Conservation (phyloP, 2,797 vertebrate species). For the Chelon labrosus region DNA sequence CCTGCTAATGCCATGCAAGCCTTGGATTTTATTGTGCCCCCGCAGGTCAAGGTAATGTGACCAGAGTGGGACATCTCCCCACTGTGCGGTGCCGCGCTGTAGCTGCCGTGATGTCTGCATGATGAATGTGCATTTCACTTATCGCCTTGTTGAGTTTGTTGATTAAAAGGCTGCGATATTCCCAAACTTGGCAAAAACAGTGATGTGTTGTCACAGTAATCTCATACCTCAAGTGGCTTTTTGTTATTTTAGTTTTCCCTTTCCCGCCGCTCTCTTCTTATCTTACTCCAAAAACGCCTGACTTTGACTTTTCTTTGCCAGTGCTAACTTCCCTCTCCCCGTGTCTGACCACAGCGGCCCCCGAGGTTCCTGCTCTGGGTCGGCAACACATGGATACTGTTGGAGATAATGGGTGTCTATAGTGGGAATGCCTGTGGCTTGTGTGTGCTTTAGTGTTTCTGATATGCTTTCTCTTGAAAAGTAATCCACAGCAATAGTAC, state of each 20-base stretch:
- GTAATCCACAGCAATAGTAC: constrained; percentile 21
- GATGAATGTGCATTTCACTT: constrained; percentile 60
- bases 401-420: constrained; percentile 73
- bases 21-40: constrained; percentile 54
- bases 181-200: constrained; percentile 65
- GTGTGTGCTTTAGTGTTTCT: constrained; percentile 32
- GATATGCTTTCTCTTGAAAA: constrained; percentile 45
- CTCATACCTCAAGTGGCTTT: constrained; percentile 70
- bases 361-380: constrained; percentile 76
- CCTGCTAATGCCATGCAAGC: constrained; percentile 82
- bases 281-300: constrained; percentile 85
- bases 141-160: constrained; percentile 66
- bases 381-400: constrained; percentile 70
- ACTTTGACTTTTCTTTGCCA: constrained; percentile 79
- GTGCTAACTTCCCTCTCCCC: constrained; percentile 75
- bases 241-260: constrained; percentile 86
- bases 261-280: constrained; percentile 81
- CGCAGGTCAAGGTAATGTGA: constrained; percentile 59
- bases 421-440: constrained; percentile 76
- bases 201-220: constrained; percentile 75
- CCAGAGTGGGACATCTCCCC: constrained; percentile 21
- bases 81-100: constrained; percentile 14
- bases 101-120: constrained; percentile 14
- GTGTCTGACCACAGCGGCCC: constrained; percentile 74
- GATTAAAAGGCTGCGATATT: constrained; percentile 62